A percentile compares a stretch with the other conserved stretches of the same genome.
phyloP scores from a whole-genome alignment of 2,797 vertebrate species.

The Centroberyx gerrardi region DNA sequence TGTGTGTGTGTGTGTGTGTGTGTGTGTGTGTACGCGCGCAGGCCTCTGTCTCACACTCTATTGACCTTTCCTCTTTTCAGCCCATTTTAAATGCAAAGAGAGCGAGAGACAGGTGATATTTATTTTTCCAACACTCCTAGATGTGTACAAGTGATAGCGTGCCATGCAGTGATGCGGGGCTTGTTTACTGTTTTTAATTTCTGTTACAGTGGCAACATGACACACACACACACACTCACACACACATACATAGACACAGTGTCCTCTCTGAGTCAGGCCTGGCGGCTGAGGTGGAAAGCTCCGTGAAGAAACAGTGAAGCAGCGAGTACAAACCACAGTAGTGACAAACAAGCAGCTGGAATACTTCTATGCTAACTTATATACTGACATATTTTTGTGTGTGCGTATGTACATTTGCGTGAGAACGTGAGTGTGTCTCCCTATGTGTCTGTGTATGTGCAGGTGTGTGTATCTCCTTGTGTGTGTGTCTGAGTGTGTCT shows the following conservation, averaged over 20 bases:
- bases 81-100: constrained; percentile 32
- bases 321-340: constrained; percentile 51
- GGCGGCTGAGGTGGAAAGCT: constrained; percentile 63
- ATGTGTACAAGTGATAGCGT: constrained; percentile 15
- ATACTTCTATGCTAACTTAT: constrained; percentile 27
- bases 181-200: constrained; percentile 49
- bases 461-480: not conserved
- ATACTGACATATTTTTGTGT: constrained; percentile 39
- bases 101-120: constrained; percentile 28
- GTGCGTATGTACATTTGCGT: constrained; percentile 35
- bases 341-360: constrained; percentile 51
- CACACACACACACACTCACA: constrained; percentile 1
- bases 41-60: constrained; percentile 23
- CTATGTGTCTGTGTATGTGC: constrained; percentile 29
- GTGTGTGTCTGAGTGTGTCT: no score
- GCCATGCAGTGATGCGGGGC: not conserved
- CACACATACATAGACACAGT: constrained; percentile 42
- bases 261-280: constrained; percentile 60
- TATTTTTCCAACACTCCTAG: constrained; percentile 17
- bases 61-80: constrained; percentile 43
- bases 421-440: constrained; percentile 17
- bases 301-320: constrained; percentile 50
- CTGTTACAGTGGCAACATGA: constrained; percentile 18
- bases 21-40: constrained; percentile 17
- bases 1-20: constrained; percentile 33